phyloP scores from a whole-genome alignment of 2,797 vertebrate species.

The Hafferia zeledoni region DNA sequence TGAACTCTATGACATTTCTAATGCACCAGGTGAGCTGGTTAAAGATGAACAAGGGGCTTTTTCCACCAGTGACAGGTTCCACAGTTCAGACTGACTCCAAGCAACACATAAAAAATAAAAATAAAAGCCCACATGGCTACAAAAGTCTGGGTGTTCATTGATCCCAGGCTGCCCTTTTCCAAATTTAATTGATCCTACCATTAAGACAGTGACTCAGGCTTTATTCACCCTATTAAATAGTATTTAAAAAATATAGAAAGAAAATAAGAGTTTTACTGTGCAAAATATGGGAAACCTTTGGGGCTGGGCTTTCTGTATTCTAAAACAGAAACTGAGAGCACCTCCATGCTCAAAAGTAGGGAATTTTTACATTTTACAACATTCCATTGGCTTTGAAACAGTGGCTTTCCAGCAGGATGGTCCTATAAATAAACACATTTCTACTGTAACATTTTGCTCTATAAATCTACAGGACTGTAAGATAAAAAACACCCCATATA shows the following conservation, averaged over 20 bases:
- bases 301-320: neutral
- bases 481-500: neutral
- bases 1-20: neutral
- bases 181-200: conserved; percentile 27
- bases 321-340: neutral
- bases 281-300: neutral
- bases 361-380: neutral
- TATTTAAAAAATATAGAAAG: neutral
- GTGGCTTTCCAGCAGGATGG: neutral
- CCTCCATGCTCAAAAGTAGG: neutral
- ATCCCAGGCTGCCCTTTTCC: conserved; percentile 1
- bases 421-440: neutral
- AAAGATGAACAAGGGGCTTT: neutral
- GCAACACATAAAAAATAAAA: neutral
- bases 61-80: neutral
- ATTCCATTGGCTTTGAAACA: neutral
- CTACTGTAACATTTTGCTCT: neutral
- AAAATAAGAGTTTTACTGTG: neutral
- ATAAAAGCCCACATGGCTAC: neutral
- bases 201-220: neutral
- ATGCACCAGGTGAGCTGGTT: neutral
- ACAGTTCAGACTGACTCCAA: accelerated
- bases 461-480: neutral
- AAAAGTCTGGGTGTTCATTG: neutral
- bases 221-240: neutral